A percentile compares a stretch with the other conserved stretches of the same genome.
Evolutionary conservation across 2,113 vertebrate genomes (phyloP).

Genomic region (Toxostoma redivivum): DNA sequence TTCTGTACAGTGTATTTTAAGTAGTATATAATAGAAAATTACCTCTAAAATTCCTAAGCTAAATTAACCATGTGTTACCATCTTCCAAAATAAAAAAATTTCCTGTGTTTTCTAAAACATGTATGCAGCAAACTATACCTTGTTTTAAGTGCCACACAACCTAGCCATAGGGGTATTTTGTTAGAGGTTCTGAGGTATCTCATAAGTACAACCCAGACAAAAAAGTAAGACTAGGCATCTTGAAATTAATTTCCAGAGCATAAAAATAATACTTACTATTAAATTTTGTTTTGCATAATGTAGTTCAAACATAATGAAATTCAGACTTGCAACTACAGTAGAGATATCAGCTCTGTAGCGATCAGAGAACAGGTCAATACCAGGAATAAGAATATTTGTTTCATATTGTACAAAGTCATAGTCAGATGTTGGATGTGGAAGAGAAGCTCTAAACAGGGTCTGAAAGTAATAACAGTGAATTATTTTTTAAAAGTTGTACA

Average conservation of each 20-base stretch:
- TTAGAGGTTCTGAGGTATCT: background rate
- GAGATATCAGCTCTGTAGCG: constrained; percentile 74
- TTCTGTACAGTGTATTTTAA: background rate
- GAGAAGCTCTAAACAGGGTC: constrained; percentile 83
- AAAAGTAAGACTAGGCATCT: background rate
- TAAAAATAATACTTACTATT: constrained; percentile 74
- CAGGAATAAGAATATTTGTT: constrained; percentile 79
- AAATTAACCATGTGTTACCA: background rate
- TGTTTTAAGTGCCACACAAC: background rate
- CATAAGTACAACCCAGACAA: background rate
- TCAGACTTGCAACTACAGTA: constrained; percentile 78
- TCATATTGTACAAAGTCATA: constrained; percentile 81
- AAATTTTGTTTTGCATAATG: constrained; percentile 80
- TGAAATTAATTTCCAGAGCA: background rate
- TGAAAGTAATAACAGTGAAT: constrained; percentile 52
- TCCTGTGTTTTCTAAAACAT: background rate
- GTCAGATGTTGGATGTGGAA: constrained; percentile 81
- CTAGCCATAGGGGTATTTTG: background rate
- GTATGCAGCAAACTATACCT: background rate
- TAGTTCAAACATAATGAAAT: constrained; percentile 86
- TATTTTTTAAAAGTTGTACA: background rate
- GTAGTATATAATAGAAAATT: background rate
- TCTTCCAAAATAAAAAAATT: background rate
- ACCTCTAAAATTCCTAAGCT: background rate
- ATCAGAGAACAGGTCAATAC: constrained; percentile 87